These are phyloP conservation scores for Helobdella robusta DNA, from an alignment of 2,888 invertebrate genomes.

Conservation along the genomic window DNA sequence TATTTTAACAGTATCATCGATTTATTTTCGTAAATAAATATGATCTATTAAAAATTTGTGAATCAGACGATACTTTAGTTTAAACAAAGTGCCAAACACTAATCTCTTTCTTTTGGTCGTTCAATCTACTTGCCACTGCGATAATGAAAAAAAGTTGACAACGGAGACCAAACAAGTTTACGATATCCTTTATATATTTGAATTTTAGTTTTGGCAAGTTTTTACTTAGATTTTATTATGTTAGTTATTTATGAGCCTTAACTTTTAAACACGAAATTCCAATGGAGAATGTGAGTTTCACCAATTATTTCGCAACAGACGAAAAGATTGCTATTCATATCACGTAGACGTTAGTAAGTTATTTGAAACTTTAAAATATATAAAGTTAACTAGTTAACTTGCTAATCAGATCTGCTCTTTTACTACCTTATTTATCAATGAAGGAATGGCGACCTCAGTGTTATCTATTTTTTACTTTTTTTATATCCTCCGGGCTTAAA, in stretches of 20 bases:
- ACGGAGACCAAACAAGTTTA: conserved; percentile 8
- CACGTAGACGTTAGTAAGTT: conserved; percentile 17
- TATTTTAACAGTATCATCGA: too few species aligned
- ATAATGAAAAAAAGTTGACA: background rate
- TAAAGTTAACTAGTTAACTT: too few species aligned
- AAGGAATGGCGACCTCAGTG: too few species aligned
- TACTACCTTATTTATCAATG: too few species aligned
- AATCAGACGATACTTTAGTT: conserved; percentile 29
- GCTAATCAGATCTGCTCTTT: too few species aligned
- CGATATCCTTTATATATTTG: conserved; percentile 25
- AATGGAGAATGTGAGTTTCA: background rate
- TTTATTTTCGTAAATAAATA: too few species aligned
- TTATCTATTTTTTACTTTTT: too few species aligned
- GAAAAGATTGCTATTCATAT: background rate
- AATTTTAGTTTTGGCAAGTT: background rate
- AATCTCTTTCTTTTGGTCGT: conserved; percentile 33
- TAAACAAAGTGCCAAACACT: conserved; percentile 31
- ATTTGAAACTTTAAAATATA: too few species aligned
- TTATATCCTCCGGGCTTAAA: too few species aligned
- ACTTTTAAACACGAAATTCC: background rate
- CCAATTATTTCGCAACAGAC: background rate
- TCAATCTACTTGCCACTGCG: conserved; percentile 30
- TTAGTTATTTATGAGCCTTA: background rate
- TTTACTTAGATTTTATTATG: background rate
- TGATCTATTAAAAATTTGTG: background rate